Evolutionary conservation across 2,113 vertebrate species (phyloP).

Genomic region (Cyprinodon tularosa): DNA sequence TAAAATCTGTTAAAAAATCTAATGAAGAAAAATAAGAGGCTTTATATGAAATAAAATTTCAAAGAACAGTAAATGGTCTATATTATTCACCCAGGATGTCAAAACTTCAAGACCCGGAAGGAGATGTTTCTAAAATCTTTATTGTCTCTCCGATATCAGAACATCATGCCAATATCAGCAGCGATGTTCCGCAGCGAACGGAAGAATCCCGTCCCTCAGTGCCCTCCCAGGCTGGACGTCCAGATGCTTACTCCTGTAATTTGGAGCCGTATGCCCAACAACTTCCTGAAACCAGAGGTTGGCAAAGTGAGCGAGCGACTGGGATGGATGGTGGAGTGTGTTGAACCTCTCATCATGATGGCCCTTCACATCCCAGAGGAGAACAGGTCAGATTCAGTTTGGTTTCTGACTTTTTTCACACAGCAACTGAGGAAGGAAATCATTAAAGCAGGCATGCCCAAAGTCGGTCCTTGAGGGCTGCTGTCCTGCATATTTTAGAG

Average conservation of each 20-base stretch:
- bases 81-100: neutral
- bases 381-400: conserved; percentile 83
- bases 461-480: no score
- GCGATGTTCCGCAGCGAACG: conserved; percentile 95
- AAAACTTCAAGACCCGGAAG: neutral
- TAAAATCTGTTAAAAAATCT: neutral
- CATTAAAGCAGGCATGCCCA: no score
- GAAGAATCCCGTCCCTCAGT: conserved; percentile 90
- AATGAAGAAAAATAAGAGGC: neutral
- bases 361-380: conserved; percentile 95
- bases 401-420: neutral
- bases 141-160: conserved; percentile 72
- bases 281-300: conserved; percentile 84
- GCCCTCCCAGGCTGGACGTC: conserved; percentile 86
- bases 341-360: conserved; percentile 92
- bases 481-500: no score
- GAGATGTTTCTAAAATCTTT: neutral
- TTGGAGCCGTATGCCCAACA: conserved; percentile 94
- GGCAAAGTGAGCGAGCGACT: conserved; percentile 83
- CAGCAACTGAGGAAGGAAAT: neutral
- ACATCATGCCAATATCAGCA: conserved; percentile 96
- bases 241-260: conserved; percentile 90
- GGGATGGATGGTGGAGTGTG: conserved; percentile 91
- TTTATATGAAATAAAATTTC: neutral
- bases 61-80: neutral